phyloP scores from a whole-genome alignment of 1,140 invertebrate genomes.

The Drosophila dunni region DNA sequence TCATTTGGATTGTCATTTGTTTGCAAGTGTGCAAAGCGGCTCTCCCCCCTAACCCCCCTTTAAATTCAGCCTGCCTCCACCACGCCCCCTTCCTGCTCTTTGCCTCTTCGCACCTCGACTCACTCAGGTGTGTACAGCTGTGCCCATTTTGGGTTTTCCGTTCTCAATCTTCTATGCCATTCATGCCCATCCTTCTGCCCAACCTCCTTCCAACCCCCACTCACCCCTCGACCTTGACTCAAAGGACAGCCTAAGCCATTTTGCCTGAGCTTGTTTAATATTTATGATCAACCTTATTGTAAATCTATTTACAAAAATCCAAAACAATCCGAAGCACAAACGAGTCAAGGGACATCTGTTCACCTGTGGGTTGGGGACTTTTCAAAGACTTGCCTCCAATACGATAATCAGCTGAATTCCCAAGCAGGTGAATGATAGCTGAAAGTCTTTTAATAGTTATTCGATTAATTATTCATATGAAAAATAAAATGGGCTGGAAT shows the following conservation, averaged over 20 bases:
- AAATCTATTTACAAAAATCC: slow-evolving; percentile 72
- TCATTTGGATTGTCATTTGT: slow-evolving; percentile 43
- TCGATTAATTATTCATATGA: slow-evolving; percentile 23
- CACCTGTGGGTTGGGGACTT: neutral
- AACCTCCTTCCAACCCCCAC: neutral
- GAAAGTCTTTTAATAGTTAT: neutral
- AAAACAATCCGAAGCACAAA: slow-evolving; percentile 44
- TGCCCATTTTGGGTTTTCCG: slow-evolving; percentile 16
- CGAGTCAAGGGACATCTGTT: neutral
- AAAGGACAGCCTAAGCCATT: slow-evolving; percentile 37
- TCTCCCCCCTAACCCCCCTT: neutral
- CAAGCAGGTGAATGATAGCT: neutral
- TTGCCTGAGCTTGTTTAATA: slow-evolving; percentile 59
- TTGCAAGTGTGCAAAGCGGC: slow-evolving; percentile 11
- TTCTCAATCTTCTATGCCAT: slow-evolving; percentile 13
- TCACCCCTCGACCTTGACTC: slow-evolving; percentile 3
- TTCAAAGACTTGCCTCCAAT: neutral
- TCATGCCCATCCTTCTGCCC: neutral
- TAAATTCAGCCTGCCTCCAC: neutral
- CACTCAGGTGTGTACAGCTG: slow-evolving; percentile 38
- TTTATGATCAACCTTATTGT: slow-evolving; percentile 72
- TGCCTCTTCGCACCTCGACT: neutral
- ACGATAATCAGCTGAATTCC: slow-evolving; percentile 13
- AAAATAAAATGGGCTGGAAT: too few relatives aligned
- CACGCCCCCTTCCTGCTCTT: neutral